A percentile compares a stretch with the other conserved stretches of the same genome.
Evolutionary conservation across 2,113 vertebrate genomes (phyloP).

Genomic region (Ceyx margarethae): DNA sequence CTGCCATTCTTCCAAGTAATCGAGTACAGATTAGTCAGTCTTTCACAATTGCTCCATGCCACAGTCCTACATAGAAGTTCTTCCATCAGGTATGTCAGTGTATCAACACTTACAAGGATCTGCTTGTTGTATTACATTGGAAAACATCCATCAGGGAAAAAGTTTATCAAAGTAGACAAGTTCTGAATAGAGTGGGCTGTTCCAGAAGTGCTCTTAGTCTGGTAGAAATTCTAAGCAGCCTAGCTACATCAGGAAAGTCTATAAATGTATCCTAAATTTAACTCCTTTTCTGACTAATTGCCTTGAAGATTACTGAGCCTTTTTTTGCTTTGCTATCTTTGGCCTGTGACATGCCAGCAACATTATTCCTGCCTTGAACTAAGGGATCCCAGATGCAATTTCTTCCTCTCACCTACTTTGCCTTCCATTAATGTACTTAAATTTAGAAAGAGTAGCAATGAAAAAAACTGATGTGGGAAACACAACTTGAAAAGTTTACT

Average conservation of each 20-base stretch:
- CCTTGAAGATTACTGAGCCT: neutral
- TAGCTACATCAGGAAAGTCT: neutral
- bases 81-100: neutral
- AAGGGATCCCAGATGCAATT: neutral
- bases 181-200: neutral
- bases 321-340: neutral
- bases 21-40: neutral
- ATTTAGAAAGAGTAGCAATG: neutral
- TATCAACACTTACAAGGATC: neutral
- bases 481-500: neutral
- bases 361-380: neutral
- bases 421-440: neutral
- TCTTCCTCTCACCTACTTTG: slow-evolving; percentile 7
- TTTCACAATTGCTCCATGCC: neutral
- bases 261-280: neutral
- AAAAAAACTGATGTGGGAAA: neutral
- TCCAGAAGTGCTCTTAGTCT: neutral
- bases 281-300: neutral
- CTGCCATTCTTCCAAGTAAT: neutral
- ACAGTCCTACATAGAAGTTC: neutral
- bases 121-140: neutral
- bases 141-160: neutral
- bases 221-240: neutral
- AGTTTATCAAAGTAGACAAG: neutral
- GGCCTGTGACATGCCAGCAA: neutral